Evolutionary conservation across 2,797 vertebrate species (phyloP).

Genomic region (Hyperoplus lanceolatus): DNA sequence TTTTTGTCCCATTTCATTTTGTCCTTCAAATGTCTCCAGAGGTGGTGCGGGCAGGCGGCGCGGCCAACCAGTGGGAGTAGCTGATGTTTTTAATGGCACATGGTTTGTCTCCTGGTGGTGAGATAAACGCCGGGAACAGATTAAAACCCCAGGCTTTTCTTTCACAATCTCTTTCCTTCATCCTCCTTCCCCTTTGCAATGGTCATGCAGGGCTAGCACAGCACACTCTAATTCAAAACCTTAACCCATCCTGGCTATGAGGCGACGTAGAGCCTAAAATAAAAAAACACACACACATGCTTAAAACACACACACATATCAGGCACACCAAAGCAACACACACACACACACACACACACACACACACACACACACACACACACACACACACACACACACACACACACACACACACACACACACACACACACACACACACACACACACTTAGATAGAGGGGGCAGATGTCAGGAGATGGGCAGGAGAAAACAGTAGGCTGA

Average conservation of each 20-base stretch:
- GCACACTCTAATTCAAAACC: slow-evolving; percentile 76
- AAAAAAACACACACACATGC: slow-evolving; percentile 3
- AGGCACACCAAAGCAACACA: too few relatives aligned
- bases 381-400: too few relatives aligned
- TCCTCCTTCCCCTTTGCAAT: slow-evolving; percentile 73
- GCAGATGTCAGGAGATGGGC: slow-evolving; percentile 50
- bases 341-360: too few relatives aligned
- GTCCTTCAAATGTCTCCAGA: slow-evolving; percentile 82
- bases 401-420: too few relatives aligned
- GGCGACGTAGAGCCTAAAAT: slow-evolving; percentile 21
- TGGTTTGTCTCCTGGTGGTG: slow-evolving; percentile 82
- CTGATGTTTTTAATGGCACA: slow-evolving; percentile 84
- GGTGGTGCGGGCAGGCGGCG: slow-evolving; percentile 52
- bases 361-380: too few relatives aligned
- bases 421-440: too few relatives aligned
- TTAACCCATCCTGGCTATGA: slow-evolving; percentile 56
- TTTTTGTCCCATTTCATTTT: slow-evolving; percentile 67
- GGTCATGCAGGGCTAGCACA: slow-evolving; percentile 70
- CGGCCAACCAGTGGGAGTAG: slow-evolving; percentile 78
- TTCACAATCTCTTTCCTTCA: slow-evolving; percentile 81
- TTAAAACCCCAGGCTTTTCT: slow-evolving; percentile 84
- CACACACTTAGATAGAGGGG: slow-evolving; percentile 25
- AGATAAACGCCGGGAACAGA: slow-evolving; percentile 84
- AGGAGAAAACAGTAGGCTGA: slow-evolving; percentile 59
- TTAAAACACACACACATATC: too few relatives aligned